Evolutionary conservation across 2,888 invertebrate species (phyloP).

Genomic region (Campopleginae sp.): DNA sequence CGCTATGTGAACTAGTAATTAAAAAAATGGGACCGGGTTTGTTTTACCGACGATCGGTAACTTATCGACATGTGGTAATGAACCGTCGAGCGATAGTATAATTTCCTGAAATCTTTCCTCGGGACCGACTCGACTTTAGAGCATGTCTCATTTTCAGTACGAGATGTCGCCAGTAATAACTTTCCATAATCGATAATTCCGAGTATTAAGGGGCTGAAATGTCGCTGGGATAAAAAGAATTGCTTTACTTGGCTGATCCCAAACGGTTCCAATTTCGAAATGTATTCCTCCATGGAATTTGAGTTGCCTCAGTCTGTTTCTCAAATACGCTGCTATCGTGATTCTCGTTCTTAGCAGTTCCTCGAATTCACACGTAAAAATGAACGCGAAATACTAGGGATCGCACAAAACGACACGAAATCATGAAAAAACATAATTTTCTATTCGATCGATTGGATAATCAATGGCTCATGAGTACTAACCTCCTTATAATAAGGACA

Average conservation of each 20-base stretch:
- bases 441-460: background rate
- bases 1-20: background rate
- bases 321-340: slow-evolving; percentile 86
- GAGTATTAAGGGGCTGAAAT: background rate
- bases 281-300: slow-evolving; percentile 86
- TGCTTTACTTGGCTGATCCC: slow-evolving; percentile 88
- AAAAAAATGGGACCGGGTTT: background rate
- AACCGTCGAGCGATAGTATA: background rate
- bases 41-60: background rate
- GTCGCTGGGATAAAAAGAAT: background rate
- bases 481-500: slow-evolving; percentile 90
- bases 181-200: slow-evolving; percentile 12
- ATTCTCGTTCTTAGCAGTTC: slow-evolving; percentile 87
- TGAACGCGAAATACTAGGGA: slow-evolving; percentile 89
- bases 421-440: background rate
- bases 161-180: slow-evolving; percentile 30
- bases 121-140: background rate
- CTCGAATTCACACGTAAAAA: slow-evolving; percentile 86
- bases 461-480: slow-evolving; percentile 38
- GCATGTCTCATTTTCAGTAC: background rate
- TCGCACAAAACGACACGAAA: background rate
- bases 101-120: background rate
- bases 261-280: slow-evolving; percentile 89
- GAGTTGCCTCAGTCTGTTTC: slow-evolving; percentile 75
- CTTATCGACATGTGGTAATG: slow-evolving; percentile 23